Evolutionary conservation across 2,888 invertebrate genomes (phyloP).

Genomic region (Pseudococcus jackbeardsleyi): DNA sequence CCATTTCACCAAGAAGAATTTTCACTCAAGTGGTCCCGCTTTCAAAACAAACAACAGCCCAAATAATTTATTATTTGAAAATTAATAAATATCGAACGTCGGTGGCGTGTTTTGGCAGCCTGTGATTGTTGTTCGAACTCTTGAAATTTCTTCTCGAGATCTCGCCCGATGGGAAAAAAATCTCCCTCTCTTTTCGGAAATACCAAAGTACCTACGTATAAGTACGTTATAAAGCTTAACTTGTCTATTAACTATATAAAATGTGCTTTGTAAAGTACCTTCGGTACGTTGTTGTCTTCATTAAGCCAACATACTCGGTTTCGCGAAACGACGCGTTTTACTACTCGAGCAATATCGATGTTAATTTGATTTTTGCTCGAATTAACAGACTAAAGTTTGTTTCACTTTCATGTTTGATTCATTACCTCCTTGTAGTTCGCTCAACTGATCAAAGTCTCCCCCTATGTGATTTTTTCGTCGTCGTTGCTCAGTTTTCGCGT

Average conservation of each 20-base stretch:
- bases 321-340: neutral
- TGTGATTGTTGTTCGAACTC: neutral
- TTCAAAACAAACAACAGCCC: neutral
- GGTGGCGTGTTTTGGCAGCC: neutral
- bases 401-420: neutral
- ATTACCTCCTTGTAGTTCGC: neutral
- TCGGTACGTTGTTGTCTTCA: neutral
- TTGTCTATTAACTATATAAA: neutral
- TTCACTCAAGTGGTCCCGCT: neutral
- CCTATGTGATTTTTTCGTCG: too few relatives aligned
- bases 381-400: neutral
- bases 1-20: neutral
- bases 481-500: too few relatives aligned
- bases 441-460: neutral
- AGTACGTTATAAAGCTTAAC: neutral
- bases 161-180: neutral
- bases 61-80: constrained; percentile 11
- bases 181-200: neutral
- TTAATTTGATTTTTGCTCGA: neutral
- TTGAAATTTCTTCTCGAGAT: neutral
- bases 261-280: neutral
- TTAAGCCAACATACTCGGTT: neutral
- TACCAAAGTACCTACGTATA: neutral
- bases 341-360: neutral
- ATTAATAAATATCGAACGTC: constrained; percentile 4